These are phyloP conservation scores for Chloroceryle inda DNA, from an alignment of 2,797 vertebrate species.

Conservation along the genomic window DNA sequence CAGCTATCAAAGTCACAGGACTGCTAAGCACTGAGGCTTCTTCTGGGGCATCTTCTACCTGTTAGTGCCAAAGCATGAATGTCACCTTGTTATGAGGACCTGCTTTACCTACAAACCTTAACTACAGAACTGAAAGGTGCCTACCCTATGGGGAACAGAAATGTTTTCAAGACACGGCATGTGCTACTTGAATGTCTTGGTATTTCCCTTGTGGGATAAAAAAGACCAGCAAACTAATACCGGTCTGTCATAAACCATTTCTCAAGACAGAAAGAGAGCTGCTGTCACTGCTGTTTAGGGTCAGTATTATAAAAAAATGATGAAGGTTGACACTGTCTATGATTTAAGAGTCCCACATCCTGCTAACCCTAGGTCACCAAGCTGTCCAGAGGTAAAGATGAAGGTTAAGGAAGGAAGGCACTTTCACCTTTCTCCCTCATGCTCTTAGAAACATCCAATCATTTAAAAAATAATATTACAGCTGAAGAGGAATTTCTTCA, in stretches of 20 bases:
- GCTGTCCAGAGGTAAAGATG: not conserved
- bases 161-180: not conserved
- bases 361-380: not conserved
- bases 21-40: not conserved
- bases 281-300: not conserved
- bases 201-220: not conserved
- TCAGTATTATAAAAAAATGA: not conserved
- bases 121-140: rapidly evolving
- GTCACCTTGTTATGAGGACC: not conserved
- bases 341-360: not conserved
- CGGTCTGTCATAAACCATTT: not conserved
- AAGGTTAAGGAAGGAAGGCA: not conserved
- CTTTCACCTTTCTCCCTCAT: not conserved
- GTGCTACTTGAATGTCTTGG: not conserved
- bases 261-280: not conserved
- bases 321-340: not conserved
- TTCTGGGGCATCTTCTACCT: not conserved
- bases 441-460: not conserved
- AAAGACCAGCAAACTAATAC: not conserved
- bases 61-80: not conserved
- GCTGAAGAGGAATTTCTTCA: not conserved
- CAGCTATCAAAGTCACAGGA: not conserved
- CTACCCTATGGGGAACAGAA: not conserved
- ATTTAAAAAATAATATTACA: not conserved
- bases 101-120: not conserved